Evolutionary conservation across 2,888 invertebrate genomes (phyloP).

Genomic region (Microctonus aethiopoides): DNA sequence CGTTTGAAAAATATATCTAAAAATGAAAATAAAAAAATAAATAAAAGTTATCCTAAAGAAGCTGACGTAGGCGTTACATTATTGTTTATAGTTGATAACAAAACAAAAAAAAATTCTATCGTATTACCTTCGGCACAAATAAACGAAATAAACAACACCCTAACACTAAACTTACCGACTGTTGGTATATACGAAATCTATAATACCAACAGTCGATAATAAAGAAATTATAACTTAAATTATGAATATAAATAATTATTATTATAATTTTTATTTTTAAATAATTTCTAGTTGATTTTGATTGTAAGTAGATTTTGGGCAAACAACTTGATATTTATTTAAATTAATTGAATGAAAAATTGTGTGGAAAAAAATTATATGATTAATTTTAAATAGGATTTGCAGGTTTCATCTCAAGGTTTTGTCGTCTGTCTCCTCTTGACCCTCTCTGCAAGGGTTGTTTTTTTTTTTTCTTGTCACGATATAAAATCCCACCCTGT

Average conservation of each 20-base stretch:
- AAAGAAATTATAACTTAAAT: neutral
- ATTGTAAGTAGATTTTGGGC: no score
- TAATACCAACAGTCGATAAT: conserved; percentile 9
- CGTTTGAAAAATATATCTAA: no score
- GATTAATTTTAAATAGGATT: no score
- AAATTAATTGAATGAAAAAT: no score
- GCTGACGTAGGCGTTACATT: neutral
- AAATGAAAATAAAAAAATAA: neutral
- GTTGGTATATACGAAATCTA: neutral
- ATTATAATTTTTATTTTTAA: no score
- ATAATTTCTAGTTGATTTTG: no score
- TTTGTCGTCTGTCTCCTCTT: neutral
- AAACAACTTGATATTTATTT: no score
- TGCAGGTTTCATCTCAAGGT: neutral
- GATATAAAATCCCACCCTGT: neutral
- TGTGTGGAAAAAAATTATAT: no score
- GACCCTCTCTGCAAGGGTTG: neutral
- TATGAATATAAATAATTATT: no score
- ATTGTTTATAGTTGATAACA: neutral
- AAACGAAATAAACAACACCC: no score
- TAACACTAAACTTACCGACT: neutral
- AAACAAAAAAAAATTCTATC: neutral
- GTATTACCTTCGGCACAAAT: neutral
- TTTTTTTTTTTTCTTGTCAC: no score
- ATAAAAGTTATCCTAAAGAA: neutral